Conservation (phyloP, 2,797 vertebrate species). For the Alouatta caraya region DNA sequence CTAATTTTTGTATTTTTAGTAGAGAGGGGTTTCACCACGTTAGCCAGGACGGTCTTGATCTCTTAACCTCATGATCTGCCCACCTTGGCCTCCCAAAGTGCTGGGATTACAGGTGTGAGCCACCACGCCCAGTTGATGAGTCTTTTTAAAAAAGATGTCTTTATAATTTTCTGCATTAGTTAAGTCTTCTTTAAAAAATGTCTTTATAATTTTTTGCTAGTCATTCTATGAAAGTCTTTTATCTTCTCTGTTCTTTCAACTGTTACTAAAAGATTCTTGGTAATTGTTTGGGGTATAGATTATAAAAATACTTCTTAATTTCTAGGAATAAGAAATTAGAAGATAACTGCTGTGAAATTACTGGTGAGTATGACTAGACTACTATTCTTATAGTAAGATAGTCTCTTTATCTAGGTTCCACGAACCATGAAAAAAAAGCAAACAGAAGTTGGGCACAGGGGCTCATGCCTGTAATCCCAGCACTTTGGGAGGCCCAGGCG, state of each 20-base stretch:
- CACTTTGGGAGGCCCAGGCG: no score
- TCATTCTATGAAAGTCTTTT: background rate
- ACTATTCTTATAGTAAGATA: background rate
- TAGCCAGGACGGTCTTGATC: no score
- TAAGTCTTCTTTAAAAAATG: background rate
- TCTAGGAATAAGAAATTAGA: slow-evolving; percentile 80
- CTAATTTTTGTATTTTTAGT: no score
- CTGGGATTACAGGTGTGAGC: no score
- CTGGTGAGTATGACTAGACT: slow-evolving; percentile 81
- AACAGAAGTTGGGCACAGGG: no score
- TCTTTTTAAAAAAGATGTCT: background rate
- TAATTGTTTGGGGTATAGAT: slow-evolving; percentile 26
- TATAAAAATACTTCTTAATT: slow-evolving; percentile 49
- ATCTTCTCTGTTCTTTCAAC: background rate
- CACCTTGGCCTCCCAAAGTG: no score
- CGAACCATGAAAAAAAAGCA: background rate
- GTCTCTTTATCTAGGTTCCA: slow-evolving; percentile 17
- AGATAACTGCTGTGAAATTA: slow-evolving; percentile 75
- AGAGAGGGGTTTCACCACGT: no score
- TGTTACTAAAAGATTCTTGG: slow-evolving; percentile 38
- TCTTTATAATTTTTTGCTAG: background rate
- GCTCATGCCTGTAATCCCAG: no score
- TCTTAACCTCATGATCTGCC: no score
- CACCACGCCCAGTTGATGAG: background rate
- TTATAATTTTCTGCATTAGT: background rate